Conservation (phyloP, 2,888 invertebrate species). For the Drosophila paranaensis region DNA sequence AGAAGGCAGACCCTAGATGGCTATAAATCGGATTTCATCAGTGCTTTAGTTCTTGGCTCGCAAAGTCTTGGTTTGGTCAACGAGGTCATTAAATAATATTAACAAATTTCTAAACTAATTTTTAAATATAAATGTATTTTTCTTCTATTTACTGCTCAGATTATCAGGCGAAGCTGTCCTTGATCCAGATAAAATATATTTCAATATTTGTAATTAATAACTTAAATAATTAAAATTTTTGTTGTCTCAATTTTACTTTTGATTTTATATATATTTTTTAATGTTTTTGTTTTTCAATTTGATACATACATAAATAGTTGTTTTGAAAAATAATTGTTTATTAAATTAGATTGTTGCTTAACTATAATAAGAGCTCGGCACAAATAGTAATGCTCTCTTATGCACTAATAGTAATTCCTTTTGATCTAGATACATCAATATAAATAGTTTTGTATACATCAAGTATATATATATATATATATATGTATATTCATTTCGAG, state of each 20-base stretch:
- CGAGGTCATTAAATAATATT: too few species aligned
- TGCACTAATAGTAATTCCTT: slow-evolving; percentile 63
- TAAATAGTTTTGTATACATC: slow-evolving; percentile 33
- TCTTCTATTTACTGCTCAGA: too few species aligned
- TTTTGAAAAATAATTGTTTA: slow-evolving; percentile 50
- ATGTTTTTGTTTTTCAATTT: slow-evolving; percentile 8
- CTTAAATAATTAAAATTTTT: background rate
- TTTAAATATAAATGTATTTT: too few species aligned
- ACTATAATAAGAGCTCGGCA: slow-evolving; percentile 59
- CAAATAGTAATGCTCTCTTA: slow-evolving; percentile 69
- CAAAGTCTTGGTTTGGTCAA: too few species aligned
- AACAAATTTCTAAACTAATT: too few species aligned
- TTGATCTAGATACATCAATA: slow-evolving; percentile 43
- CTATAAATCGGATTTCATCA: too few species aligned
- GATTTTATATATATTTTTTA: slow-evolving; percentile 11
- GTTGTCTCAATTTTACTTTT: background rate
- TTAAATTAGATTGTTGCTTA: slow-evolving; percentile 47
- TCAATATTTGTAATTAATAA: background rate
- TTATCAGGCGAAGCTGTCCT: too few species aligned
- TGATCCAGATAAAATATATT: background rate
- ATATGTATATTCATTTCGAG: slow-evolving; percentile 36
- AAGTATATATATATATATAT: slow-evolving; percentile 10
- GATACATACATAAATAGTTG: slow-evolving; percentile 42
- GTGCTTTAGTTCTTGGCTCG: too few species aligned
- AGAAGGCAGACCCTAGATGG: too few species aligned